phyloP scores from a whole-genome alignment of 2,797 vertebrate species.

The Sebastes hubbsi region DNA sequence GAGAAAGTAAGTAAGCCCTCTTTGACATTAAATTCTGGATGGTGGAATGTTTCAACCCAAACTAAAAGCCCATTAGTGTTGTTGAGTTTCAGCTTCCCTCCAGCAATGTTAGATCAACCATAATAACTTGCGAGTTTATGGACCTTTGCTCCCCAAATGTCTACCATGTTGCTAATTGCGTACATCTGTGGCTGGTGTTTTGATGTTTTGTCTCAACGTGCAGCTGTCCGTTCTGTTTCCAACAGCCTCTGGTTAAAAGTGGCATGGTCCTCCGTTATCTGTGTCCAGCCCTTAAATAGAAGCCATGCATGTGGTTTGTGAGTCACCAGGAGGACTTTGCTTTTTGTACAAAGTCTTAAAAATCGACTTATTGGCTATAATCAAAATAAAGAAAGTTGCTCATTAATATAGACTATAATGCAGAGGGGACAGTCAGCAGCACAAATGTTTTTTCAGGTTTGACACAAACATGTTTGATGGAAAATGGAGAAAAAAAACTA shows the following conservation, averaged over 20 bases:
- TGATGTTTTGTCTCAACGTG: conserved; percentile 73
- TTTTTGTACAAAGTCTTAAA: not conserved
- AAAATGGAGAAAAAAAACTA: not conserved
- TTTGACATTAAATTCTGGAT: conserved; percentile 16
- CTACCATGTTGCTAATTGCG: conserved; percentile 81
- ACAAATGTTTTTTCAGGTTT: not conserved
- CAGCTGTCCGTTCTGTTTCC: conserved; percentile 71
- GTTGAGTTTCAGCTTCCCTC: conserved; percentile 50
- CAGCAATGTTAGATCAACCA: conserved; percentile 68
- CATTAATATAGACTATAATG: not conserved
- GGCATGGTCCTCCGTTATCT: conserved; percentile 50
- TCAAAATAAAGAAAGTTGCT: not conserved
- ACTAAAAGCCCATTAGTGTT: conserved; percentile 55
- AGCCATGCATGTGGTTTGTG: conserved; percentile 15
- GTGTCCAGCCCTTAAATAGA: conserved; percentile 55
- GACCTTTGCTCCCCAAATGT: conserved; percentile 80
- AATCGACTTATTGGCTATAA: not conserved
- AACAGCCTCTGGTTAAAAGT: conserved; percentile 66
- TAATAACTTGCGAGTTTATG: conserved; percentile 77
- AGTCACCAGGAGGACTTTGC: not conserved
- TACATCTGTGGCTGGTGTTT: conserved; percentile 76
- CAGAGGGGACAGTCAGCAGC: not conserved
- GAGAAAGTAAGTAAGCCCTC: not conserved
- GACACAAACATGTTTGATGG: not conserved
- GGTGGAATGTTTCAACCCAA: conserved; percentile 40